Base-by-base conservation (phyloP, 2,797 vertebrate species). In the Acipenser ruthenus region DNA sequence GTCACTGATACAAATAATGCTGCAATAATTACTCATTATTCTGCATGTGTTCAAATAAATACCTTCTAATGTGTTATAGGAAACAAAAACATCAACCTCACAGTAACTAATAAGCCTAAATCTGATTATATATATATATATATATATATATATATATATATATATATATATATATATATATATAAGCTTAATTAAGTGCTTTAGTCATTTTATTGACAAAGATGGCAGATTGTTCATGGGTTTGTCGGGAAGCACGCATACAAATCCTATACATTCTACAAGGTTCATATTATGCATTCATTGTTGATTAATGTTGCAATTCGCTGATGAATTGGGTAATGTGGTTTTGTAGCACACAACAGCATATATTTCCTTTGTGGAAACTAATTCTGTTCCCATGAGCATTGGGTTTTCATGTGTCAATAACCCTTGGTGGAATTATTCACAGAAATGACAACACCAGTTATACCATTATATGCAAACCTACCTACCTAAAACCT, bases 291-390 rank as follows among this genome's bases (percentile, higher is more conserved):
- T 23, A 10, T 62, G 60, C 23, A 9, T 62, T 62, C 60, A 7
- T 37, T 48, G 47, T 37, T 62, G 60, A 62, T 62, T 62, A 62
- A 62, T 62, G 60, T 62, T n/a, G 60, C 18, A 62, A 62, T 62
- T 62, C 62, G 6, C 23, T 48, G 18, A 62, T 62, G 5, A 62
- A 62, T 62, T 55, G 53, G n/a, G 10, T n/a, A 55, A n/a, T 55
- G 53, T 55, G 9, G 6, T 55, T 55, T 55, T 48, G 8, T 62
- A 62, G 60, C n/a, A 15, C 18, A 62, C 60, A 18, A 62, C 18
- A 62, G 12, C 11, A 62, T 62, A 62, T 62, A 8, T 62, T 18
- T 62, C 60, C 37, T 37, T 23, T 18, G 37, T 48, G n/a, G 11
- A 23, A 62, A 8, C 60, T 48, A 13, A 37, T 62, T 4, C 53